Evolutionary conservation across 2,797 vertebrate genomes (phyloP).

Genomic region (Psittacula derbiana): DNA sequence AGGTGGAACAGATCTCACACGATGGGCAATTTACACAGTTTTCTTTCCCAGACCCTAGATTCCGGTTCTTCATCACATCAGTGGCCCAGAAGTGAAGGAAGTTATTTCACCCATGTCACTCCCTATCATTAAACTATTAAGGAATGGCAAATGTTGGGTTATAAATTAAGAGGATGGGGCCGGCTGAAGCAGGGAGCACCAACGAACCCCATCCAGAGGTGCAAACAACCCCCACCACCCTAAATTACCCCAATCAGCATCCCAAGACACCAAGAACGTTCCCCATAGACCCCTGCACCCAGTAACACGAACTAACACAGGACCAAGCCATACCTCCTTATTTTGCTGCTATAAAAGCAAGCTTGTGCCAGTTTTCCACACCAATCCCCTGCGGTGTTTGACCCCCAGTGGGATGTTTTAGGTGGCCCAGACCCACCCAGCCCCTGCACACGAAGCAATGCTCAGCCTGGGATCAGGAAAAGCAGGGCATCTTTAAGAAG

Average conservation of each 20-base stretch:
- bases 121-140: background rate
- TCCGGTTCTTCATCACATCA: background rate
- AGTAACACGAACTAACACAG: rapidly evolving
- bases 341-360: background rate
- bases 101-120: background rate
- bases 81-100: background rate
- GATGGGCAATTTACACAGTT: background rate
- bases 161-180: background rate
- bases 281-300: rapidly evolving
- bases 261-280: background rate
- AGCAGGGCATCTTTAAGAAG: background rate
- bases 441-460: rapidly evolving
- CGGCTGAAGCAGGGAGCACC: background rate
- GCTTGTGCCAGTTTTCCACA: rapidly evolving
- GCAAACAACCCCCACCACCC: background rate
- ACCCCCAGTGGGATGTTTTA: rapidly evolving
- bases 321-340: rapidly evolving
- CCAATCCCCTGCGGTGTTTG: rapidly evolving
- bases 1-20: background rate
- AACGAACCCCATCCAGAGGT: background rate
- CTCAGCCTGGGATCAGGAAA: rapidly evolving
- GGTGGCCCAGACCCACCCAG: rapidly evolving
- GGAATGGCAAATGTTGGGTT: background rate
- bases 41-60: background rate
- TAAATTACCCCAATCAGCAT: background rate